Base-by-base conservation (phyloP, 2,888 invertebrate genomes). In the Luffia ferchaultella region DNA sequence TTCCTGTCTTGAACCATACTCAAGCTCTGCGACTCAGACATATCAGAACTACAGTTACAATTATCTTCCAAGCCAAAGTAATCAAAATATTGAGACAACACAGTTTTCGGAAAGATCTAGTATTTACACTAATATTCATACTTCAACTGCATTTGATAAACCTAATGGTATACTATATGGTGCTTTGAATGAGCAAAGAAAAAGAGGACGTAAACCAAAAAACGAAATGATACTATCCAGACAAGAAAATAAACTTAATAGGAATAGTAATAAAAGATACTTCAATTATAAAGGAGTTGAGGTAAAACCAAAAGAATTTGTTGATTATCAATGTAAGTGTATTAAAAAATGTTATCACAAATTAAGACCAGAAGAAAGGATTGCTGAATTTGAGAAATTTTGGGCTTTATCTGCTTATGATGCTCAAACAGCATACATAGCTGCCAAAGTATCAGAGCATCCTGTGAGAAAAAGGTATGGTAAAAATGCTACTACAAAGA, bases 201-300 rank as follows among this genome's bases (percentile, higher is more conserved):
- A 30, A 30, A 30, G 12, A 12, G 30, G 30, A 12, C 12, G 30
- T 30, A 30, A 30, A 30, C 30, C 30, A 7, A 30, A 30, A 30
- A 30, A 7, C 3, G 30, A 30, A 30, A 7, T 30, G 5, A 30
- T 15, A 16, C 19, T 16, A 3, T 45, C 45, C 18, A 18, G 45
- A 18, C 45, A 45, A 9, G 45, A 45, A 45, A 45, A 45, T 15
- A 45, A 45, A 45, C 3, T 45, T 12, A 45, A 45, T 45, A 18
- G 45, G 3, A 45, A 45, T 20, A 45, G 45, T 16, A 45, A 45
- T 15, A 45, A 45, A n/a, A n/a, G 2, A 9, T 45, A 45, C 15
- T 9, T 45, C 3, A 45, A 45, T 16, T 45, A 45, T 17, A 45
- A 45, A 45, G 45, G 45, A 15, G n/a, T 45, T n/a, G 45, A 45